Evolutionary conservation across 2,797 vertebrate species (phyloP).

Genomic region (Danio jaintianensis): DNA sequence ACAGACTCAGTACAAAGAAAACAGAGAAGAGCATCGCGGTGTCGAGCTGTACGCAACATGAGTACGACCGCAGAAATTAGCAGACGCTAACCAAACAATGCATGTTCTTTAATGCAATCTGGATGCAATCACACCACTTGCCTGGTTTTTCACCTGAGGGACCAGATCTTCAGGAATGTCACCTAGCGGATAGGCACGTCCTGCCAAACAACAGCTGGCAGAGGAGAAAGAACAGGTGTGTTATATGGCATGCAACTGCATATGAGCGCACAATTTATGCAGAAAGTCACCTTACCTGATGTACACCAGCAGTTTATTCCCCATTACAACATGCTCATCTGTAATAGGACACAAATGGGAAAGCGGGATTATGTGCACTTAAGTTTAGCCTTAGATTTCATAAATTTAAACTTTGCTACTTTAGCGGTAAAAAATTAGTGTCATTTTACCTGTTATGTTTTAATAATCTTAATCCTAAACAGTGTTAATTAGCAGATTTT

Average conservation of each 20-base stretch:
- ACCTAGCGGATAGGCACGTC: conserved; percentile 92
- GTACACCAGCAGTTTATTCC: conserved; percentile 97
- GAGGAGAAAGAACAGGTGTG: not conserved
- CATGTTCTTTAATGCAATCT: conserved; percentile 33
- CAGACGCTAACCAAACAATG: not conserved
- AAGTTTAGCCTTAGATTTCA: not conserved
- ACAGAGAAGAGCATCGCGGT: not conserved
- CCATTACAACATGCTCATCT: conserved; percentile 97
- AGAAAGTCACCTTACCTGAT: conserved; percentile 84
- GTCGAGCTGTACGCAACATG: not conserved
- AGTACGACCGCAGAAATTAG: not conserved
- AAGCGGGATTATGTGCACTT: conserved; percentile 8
- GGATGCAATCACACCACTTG: conserved; percentile 61
- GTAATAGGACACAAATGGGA: conserved; percentile 63
- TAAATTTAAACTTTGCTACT: not conserved
- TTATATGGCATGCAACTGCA: not conserved
- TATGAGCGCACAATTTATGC: not conserved
- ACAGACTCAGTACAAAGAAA: not conserved
- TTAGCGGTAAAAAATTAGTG: not conserved
- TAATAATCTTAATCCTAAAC: not conserved
- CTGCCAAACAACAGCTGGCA: conserved; percentile 93
- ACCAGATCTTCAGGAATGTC: conserved; percentile 96
- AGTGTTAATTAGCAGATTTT: not conserved
- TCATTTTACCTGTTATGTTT: not conserved
- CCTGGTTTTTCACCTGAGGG: conserved; percentile 95